Percentiles rank a stretch among this genome's conserved stretches.
Evolutionary conservation across 2,888 invertebrate genomes (phyloP).

Genomic region (Steromphala cineraria): DNA sequence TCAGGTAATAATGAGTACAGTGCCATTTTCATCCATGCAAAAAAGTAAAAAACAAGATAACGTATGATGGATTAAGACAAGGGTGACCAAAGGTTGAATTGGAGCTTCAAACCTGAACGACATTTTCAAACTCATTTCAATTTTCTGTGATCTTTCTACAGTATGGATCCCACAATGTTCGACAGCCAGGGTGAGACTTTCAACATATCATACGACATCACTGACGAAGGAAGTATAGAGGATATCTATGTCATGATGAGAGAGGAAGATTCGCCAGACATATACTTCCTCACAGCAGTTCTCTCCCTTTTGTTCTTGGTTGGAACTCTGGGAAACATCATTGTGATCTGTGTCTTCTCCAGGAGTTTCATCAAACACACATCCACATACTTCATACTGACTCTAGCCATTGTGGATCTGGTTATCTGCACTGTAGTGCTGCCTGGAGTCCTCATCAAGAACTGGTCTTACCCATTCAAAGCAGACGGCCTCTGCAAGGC

Average conservation of each 20-base stretch:
- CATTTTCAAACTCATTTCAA: neutral
- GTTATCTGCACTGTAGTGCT: slow-evolving; percentile 60
- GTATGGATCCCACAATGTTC: neutral
- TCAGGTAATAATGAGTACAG: neutral
- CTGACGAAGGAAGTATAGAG: neutral
- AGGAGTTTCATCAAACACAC: slow-evolving; percentile 41
- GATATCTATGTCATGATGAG: neutral
- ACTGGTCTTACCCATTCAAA: slow-evolving; percentile 50
- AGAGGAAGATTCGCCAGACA: slow-evolving; percentile 7
- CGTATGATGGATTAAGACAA: neutral
- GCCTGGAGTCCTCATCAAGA: slow-evolving; percentile 55
- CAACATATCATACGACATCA: neutral
- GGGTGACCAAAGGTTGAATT: neutral
- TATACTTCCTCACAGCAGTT: slow-evolving; percentile 11
- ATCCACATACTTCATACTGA: slow-evolving; percentile 57
- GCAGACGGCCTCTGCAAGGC: slow-evolving; percentile 55
- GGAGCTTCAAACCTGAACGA: neutral
- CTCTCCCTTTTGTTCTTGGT: slow-evolving; percentile 27
- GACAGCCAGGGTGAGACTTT: neutral
- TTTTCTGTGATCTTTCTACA: neutral
- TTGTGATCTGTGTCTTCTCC: slow-evolving; percentile 51
- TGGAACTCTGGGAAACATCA: slow-evolving; percentile 50
- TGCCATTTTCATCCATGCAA: neutral
- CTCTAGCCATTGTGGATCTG: slow-evolving; percentile 62
- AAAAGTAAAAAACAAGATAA: neutral